Evolutionary conservation across 30 jellyfish, hydroid and myxozoan species (phyloP).

Genomic region (Hydractinia symbiolongicarpus): DNA sequence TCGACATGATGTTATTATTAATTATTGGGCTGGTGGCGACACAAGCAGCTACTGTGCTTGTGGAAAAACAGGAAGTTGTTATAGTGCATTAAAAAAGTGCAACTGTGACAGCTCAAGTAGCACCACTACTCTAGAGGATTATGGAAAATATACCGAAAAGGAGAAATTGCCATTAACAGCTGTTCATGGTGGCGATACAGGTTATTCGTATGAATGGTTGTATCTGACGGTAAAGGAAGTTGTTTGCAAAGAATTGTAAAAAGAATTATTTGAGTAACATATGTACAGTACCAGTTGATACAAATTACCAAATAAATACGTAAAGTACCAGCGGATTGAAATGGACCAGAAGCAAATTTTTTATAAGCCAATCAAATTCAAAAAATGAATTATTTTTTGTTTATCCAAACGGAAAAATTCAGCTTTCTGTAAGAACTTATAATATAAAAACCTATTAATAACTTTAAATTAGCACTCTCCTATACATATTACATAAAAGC

Average conservation of each 20-base stretch:
- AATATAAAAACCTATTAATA: no score
- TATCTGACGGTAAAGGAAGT: background rate
- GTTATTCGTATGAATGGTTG: background rate
- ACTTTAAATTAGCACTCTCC: no score
- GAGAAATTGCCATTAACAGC: background rate
- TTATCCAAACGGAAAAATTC: no score
- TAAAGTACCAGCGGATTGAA: no score
- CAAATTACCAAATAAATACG: no score
- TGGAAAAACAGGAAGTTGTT: background rate
- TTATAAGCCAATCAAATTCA: no score
- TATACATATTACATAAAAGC: no score
- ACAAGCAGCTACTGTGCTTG: background rate
- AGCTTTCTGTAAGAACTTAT: no score
- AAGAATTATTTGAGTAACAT: no score
- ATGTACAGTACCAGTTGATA: no score
- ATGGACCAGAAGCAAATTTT: no score
- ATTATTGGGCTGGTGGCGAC: slow-evolving; percentile 17
- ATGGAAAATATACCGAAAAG: background rate
- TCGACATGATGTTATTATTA: background rate
- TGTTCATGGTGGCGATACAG: slow-evolving; percentile 1
- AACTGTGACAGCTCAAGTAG: slow-evolving; percentile 16
- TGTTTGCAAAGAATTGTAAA: background rate
- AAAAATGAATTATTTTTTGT: no score
- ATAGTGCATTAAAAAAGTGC: background rate
- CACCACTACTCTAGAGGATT: background rate